phyloP scores from a whole-genome alignment of 1,140 invertebrate genomes.

The Hirudo medicinalis region DNA sequence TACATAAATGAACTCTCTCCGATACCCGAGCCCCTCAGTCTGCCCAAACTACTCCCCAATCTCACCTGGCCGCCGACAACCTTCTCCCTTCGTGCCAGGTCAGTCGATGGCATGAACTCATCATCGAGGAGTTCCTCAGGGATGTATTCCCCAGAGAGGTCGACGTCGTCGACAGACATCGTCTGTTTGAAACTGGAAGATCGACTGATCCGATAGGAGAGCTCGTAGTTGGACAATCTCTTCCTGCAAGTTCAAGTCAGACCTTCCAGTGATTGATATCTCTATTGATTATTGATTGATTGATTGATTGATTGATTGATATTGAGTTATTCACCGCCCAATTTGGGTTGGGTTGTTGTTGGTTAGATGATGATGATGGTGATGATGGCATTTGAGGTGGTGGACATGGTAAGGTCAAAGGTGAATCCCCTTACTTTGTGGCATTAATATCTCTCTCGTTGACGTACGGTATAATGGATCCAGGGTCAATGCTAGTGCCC shows the following conservation, averaged over 20 bases:
- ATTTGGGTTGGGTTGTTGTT: no score
- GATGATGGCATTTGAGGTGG: no score
- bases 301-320: no score
- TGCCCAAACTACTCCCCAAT: no score
- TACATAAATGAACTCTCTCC: no score
- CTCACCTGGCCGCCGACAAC: background rate
- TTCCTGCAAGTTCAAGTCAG: background rate
- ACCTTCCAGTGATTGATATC: no score
- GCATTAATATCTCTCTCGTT: background rate
- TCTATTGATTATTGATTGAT: no score
- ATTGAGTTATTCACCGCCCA: no score
- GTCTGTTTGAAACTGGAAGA: background rate
- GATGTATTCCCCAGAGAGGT: background rate
- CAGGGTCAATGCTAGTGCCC: background rate
- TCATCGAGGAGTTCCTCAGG: background rate
- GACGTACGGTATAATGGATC: background rate
- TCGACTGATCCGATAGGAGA: conserved; percentile 1
- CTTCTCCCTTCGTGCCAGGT: background rate
- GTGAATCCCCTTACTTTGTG: no score
- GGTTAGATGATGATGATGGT: no score
- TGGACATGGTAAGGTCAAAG: no score
- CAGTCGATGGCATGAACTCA: background rate
- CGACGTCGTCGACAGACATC: background rate
- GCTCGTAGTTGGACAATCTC: conserved; percentile 1
- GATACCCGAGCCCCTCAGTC: no score